phyloP scores from a whole-genome alignment of 2,888 invertebrate species.

The Dryomyza anilis region DNA sequence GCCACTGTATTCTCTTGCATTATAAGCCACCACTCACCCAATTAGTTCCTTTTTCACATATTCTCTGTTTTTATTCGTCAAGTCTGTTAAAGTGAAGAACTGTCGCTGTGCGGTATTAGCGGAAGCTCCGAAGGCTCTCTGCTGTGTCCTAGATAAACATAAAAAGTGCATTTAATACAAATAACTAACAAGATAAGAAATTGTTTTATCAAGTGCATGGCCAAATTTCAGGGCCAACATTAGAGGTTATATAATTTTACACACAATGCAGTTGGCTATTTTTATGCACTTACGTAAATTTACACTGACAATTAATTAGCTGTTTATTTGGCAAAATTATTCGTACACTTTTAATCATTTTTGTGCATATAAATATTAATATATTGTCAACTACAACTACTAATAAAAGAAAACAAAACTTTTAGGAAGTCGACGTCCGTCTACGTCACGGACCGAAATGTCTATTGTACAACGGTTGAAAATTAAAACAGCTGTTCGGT shows the following conservation, averaged over 20 bases:
- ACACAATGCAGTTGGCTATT: neutral
- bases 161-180: too few species aligned
- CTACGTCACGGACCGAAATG: neutral
- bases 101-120: conserved; percentile 37
- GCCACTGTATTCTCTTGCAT: too few species aligned
- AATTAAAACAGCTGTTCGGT: neutral
- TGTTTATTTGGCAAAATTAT: conserved; percentile 19
- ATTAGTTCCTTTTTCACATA: conserved; percentile 76
- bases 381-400: too few species aligned
- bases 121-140: neutral
- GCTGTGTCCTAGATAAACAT: neutral
- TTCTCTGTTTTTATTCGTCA: conserved; percentile 66
- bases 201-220: too few species aligned
- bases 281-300: conserved; percentile 33
- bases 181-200: too few species aligned
- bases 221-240: neutral
- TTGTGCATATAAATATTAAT: conserved; percentile 9
- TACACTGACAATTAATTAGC: conserved; percentile 16
- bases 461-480: neutral
- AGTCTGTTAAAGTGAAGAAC: conserved; percentile 50
- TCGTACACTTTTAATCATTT: conserved; percentile 33
- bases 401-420: neutral
- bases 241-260: conserved; percentile 7
- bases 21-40: conserved; percentile 74
- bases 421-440: neutral